Conservation (phyloP, 2,888 invertebrate genomes). For the Caenorhabditis afra region DNA sequence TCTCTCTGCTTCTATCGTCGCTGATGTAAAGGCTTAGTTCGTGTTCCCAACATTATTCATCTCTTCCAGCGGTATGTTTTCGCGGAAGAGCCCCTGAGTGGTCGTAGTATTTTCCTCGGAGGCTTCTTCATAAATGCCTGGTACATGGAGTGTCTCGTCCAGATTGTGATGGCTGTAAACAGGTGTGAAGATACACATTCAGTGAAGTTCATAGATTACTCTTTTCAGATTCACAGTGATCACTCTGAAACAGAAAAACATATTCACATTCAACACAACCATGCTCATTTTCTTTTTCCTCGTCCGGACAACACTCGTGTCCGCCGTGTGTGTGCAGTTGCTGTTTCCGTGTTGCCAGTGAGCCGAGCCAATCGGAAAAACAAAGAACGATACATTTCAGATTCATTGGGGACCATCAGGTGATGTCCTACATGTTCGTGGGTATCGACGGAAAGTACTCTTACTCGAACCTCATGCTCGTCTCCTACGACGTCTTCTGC, state of each 20-base stretch:
- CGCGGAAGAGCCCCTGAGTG: not conserved
- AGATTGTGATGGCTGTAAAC: slow-evolving; percentile 47
- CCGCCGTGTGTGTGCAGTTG: slow-evolving; percentile 9
- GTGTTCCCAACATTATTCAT: no score
- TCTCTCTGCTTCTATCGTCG: slow-evolving; percentile 26
- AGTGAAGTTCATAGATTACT: not conserved
- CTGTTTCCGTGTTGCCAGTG: slow-evolving; percentile 34
- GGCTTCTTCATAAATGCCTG: slow-evolving; percentile 46
- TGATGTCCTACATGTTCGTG: slow-evolving; percentile 23
- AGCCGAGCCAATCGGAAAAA: not conserved
- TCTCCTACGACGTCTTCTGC: slow-evolving; percentile 13
- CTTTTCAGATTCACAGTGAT: slow-evolving; percentile 29
- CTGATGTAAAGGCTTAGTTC: not conserved
- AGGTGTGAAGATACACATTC: slow-evolving; percentile 1
- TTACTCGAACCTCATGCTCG: slow-evolving; percentile 26
- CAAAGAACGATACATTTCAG: not conserved
- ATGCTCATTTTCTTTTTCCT: slow-evolving; percentile 13
- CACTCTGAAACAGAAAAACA: slow-evolving; percentile 2
- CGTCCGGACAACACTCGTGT: not conserved
- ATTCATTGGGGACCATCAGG: slow-evolving; percentile 13
- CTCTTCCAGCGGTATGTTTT: slow-evolving; percentile 11
- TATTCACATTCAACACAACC: slow-evolving; percentile 28
- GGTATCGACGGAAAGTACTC: slow-evolving; percentile 9
- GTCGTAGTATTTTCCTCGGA: slow-evolving; percentile 12
- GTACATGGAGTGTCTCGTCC: slow-evolving; percentile 50